Base-by-base conservation (phyloP, 2,113 vertebrate species). In the Hyaena hyaena region DNA sequence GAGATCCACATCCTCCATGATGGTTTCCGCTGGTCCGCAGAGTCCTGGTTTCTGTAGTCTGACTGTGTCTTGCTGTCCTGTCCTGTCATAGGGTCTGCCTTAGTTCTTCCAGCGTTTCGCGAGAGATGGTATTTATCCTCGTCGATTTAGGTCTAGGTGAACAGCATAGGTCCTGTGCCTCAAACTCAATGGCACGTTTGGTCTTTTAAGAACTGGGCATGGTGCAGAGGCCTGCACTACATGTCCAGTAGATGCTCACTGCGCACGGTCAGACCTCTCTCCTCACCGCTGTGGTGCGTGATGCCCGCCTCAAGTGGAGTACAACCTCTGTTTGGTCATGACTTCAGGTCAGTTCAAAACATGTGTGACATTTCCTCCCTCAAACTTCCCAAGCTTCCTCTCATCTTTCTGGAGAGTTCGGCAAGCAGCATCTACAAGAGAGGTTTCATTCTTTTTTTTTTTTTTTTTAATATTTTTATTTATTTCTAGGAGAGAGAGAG, bases 181-280 rank as follows among this genome's bases (percentile, higher is more conserved):
- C n/a, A 50, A 4, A 35, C 10, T n/a, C 45, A 7, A 17, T 69
- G 76, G 17, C 14, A 24, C 16, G 17, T 5, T 0, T 69, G 31
- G 39, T 39, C n/a, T 15, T 19, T n/a, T 2, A 12, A 63, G 61
- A 65, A 26, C 7, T 0, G 0, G 33, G 10, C 53, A 1, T 5
- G 81, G 83, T 24, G 26, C 10, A 28, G 43, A 19, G 1, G 1
- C 33, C 28, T 69, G 26, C 3, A 10, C 11, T 50, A 28, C 69
- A 17, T 4, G 17, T 48, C n/a, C 4, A 23, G 11, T 11, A 19
- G 65, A 3, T 71, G 77, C 69, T 80, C 24, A 5, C 19, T 23
- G 4, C 10, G 33, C 39, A 35, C 9, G 21, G 26, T 66, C 3
- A 48, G 90, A 58, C 5, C 28, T 31, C 21, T 53, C 11, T 65